Evolutionary conservation across 2,113 vertebrate species (phyloP), one percentile per base, ranked within the genome.

Genomic region (Naja naja): DNA sequence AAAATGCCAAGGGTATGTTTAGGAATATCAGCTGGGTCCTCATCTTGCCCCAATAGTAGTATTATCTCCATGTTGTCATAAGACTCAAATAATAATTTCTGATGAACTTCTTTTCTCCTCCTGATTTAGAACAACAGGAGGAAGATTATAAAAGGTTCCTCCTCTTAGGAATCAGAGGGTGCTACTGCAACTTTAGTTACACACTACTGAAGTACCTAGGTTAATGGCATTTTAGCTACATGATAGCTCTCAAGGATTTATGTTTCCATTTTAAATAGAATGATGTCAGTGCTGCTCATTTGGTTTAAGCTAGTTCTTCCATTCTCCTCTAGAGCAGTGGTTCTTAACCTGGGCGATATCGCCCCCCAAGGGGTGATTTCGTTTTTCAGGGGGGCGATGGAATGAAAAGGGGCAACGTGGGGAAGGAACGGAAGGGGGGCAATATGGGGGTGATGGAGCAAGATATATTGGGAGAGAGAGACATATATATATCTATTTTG

Each of bases 1-100:
- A 25, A 92, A 95, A 97, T 93, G 11, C 90, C 86, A 95, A 95
- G 64, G 6, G 22, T 94, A 53, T 87, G 30, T 23, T 94, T 18
- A 12, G 90, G 94, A 94, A 87, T 69, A 88, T 85, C 93, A n/a
- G 0, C 11, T 2, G 54, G 52, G 30, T 89, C 52, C 64, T 43
- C 86, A 85, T 94, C 92, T 14, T 91, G 60, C 10, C 27, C 53
- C 94, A 85, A 43, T 4, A 93, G 16, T 92, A 91, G 34, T 45
- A 91, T 45, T 18, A 69, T 93, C 34, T 12, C 0, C 0, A 18
- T 34, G 0, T 90, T 89, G 18, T 69, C 94, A 27, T 6, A 89
- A 60, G 53, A 45, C 20, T 52, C 12, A 18, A 93, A 74, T 52
- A 93, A 85, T 0, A n/a, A 94, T 95, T 30, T 25, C 55, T 88